Base-by-base conservation (phyloP, 2,113 vertebrate species). In the Pelecanus crispus region DNA sequence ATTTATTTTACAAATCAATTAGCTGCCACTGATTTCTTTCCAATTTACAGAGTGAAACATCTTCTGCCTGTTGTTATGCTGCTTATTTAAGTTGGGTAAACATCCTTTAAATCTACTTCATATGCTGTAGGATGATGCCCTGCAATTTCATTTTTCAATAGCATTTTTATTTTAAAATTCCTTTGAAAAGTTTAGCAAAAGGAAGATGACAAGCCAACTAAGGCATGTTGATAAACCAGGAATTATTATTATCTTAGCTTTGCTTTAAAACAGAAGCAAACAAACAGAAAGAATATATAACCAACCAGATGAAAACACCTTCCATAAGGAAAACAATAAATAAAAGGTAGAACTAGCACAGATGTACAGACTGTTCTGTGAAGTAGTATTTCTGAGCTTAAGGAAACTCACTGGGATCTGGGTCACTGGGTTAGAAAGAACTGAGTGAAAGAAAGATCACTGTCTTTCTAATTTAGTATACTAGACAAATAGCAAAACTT, bases 1-100 rank as follows among this genome's bases (percentile, higher is more conserved):
- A 55, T 77, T 87, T 92, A 36, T 80, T 77, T 85, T 62, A 80
- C 31, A 75, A 84, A 94, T 89, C 83, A 89, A 29, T 93, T 96
- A 36, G 6, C 49, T 94, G 81, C 55, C 72, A 42, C 81, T 38
- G 42, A 83, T 86, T 92, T 86, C 86, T 34, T 90, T 92, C 71
- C 63, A 80, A 70, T 75, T 83, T 62, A 73, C 11, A 74, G 71
- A 79, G 31, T 38, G 56, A 83, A 90, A 26, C 88, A 74, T 66
- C 45, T 83, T 91, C 63, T 91, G 65, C 52, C 38, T 77, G 29
- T 58, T 88, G 24, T 42, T 93, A 61, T 0, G 0, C 20, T 73
- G 49, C 50, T 67, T 78, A 49, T 70, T 90, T 71, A 73, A 81
- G 32, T 20, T 81, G 47, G 22, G 13, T 68, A 75, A 79, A 81